Base-by-base conservation (phyloP, 2,888 invertebrate genomes). In the Drosophila barbarae region DNA sequence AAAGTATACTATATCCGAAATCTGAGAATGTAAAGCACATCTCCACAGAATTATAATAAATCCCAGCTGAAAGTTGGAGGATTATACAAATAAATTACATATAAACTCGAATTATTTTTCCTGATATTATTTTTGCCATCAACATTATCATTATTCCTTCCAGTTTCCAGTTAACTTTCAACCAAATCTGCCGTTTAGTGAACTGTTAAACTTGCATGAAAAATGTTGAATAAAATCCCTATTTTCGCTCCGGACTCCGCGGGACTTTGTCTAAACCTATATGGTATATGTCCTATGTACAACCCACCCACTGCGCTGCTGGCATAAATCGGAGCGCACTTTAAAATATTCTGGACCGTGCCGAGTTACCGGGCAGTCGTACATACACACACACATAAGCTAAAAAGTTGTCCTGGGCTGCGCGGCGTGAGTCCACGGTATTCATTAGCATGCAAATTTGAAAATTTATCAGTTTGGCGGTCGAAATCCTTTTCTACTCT, bases 381-480 rank as follows among this genome's bases (percentile, higher is more conserved):
- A 51, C 21, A 39, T 9, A 36, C 39, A 21, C 39, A 41, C 47
- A 49, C 58, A 59, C 69, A 69, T 53, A 53, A 53, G 42, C 47
- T 46, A 6, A 39, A 59, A 68, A 68, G 38, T 76, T 69, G 42
- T 26, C 21, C 13, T n/a, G 42, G 36, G 21, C 26, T 23, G 6
- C 26, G 36, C 38, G 15, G n/a, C 10, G 5, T 15, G 36, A 41
- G 26, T 47, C 12, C 41, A 18, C 42, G 51, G 30, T 63, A 54
- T 65, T 73, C 73, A 78, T 76, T 73, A 73, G 54, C 60, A 73
- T 76, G 65, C 54, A 71, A 73, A 78, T 76, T 76, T 63, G 49
- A 65, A 69, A 73, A 58, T 54, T 71, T 64, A 64, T 65, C 69
- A 73, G 57, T 46, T 64, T 56, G 58, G 15, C 59, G 60, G 70